phyloP scores from a whole-genome alignment of 2,113 vertebrate genomes.

The Coptodon bakossiorum region DNA sequence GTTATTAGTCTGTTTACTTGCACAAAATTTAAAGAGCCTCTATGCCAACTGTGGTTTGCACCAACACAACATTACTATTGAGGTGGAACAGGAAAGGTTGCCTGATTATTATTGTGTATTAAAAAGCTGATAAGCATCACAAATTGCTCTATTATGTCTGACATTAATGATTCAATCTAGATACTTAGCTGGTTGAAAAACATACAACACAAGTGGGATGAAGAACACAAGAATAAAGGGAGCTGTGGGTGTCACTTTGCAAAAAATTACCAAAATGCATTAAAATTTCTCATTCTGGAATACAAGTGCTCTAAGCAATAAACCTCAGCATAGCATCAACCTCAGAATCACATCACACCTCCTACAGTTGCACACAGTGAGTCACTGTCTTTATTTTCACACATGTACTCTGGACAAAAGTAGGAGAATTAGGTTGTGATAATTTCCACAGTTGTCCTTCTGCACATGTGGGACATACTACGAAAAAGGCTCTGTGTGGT shows the following conservation, averaged over 20 bases:
- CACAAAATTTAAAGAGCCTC: not conserved
- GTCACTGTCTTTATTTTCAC: not conserved
- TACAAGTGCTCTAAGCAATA: not conserved
- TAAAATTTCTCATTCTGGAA: not conserved
- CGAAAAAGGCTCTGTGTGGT: not conserved
- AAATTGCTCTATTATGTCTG: not conserved
- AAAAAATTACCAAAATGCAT: not conserved
- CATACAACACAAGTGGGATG: not conserved
- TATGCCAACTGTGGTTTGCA: not conserved
- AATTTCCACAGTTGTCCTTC: no score
- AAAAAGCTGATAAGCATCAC: not conserved
- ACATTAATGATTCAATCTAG: not conserved
- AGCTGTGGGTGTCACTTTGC: not conserved
- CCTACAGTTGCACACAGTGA: not conserved
- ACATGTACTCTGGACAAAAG: not conserved
- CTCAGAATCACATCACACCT: not conserved
- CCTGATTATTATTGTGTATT: not conserved
- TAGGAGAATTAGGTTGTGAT: not conserved
- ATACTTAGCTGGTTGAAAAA: not conserved
- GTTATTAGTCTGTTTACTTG: not conserved
- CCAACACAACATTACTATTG: not conserved
- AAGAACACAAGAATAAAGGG: not conserved
- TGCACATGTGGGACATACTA: not conserved
- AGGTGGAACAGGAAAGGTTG: not conserved
- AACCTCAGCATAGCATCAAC: not conserved